Evolutionary conservation across 1,140 invertebrate species (phyloP).

Genomic region (Drosophila miranda): DNA sequence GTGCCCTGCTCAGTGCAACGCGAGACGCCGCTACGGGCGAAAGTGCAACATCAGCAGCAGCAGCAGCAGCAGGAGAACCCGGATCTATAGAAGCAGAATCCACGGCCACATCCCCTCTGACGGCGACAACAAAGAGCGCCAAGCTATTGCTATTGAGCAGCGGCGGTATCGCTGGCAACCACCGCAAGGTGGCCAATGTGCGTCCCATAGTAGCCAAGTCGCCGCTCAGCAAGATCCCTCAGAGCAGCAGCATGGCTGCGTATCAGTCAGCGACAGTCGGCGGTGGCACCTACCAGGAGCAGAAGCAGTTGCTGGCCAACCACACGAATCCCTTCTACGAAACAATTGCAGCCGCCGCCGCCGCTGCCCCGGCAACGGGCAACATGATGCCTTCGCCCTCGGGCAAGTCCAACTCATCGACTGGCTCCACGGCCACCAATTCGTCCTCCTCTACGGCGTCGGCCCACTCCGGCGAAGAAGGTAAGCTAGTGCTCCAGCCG

Average conservation of each 20-base stretch:
- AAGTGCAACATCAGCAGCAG: slow-evolving; percentile 60
- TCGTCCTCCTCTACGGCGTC: slow-evolving; percentile 66
- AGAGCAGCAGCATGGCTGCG: slow-evolving; percentile 33
- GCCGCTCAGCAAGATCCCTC: slow-evolving; percentile 50
- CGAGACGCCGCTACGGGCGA: slow-evolving; percentile 45
- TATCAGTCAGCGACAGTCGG: slow-evolving; percentile 31
- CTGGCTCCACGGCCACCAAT: slow-evolving; percentile 75
- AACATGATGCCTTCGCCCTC: slow-evolving; percentile 78
- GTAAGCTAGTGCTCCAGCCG: slow-evolving; percentile 58
- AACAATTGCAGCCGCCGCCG: slow-evolving; percentile 39
- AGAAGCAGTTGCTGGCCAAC: slow-evolving; percentile 73
- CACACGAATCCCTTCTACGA: slow-evolving; percentile 79
- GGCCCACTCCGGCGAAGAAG: slow-evolving; percentile 72
- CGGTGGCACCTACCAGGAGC: slow-evolving; percentile 55
- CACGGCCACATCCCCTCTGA: neutral
- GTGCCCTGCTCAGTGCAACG: slow-evolving; percentile 69
- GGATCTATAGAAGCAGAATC: slow-evolving; percentile 10
- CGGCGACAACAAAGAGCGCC: slow-evolving; percentile 42
- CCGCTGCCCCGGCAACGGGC: neutral
- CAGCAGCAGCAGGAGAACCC: slow-evolving; percentile 16
- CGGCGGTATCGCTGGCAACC: slow-evolving; percentile 54
- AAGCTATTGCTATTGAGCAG: slow-evolving; percentile 68
- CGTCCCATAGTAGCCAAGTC: slow-evolving; percentile 72
- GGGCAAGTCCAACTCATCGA: slow-evolving; percentile 77
- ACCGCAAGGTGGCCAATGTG: slow-evolving; percentile 79